phyloP scores from a whole-genome alignment of 2,888 invertebrate genomes.

The Coenonympha glycerion region DNA sequence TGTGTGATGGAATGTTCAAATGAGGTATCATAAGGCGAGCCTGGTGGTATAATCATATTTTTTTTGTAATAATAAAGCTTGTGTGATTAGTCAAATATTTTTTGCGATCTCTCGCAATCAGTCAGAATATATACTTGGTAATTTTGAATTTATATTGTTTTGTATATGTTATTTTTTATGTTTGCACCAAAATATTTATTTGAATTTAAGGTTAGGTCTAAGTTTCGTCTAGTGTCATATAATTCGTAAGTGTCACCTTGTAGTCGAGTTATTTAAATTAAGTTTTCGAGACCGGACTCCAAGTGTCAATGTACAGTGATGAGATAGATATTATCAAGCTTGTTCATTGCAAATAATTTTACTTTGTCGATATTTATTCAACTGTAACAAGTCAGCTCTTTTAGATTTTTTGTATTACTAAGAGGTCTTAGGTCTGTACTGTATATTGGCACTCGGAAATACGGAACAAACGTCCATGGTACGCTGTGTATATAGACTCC shows the following conservation, averaged over 20 bases:
- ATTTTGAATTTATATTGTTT: slow-evolving; percentile 55
- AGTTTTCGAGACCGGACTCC: slow-evolving; percentile 62
- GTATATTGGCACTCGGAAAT: slow-evolving; percentile 47
- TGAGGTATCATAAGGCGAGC: slow-evolving; percentile 27
- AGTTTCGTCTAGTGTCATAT: slow-evolving; percentile 72
- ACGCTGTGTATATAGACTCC: slow-evolving; percentile 74
- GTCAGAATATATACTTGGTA: slow-evolving; percentile 46
- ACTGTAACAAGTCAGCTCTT: slow-evolving; percentile 37
- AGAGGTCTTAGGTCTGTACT: slow-evolving; percentile 29
- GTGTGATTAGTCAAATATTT: slow-evolving; percentile 66
- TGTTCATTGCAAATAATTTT: slow-evolving; percentile 24
- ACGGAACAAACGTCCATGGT: slow-evolving; percentile 74
- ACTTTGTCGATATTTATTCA: not conserved
- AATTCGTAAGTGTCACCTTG: slow-evolving; percentile 69
- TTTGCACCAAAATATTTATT: slow-evolving; percentile 70
- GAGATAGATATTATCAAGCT: slow-evolving; percentile 28
- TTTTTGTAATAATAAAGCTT: slow-evolving; percentile 47
- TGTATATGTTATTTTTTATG: slow-evolving; percentile 45
- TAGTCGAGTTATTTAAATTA: slow-evolving; percentile 66
- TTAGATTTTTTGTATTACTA: slow-evolving; percentile 40
- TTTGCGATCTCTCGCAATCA: slow-evolving; percentile 62
- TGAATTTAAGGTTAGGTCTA: slow-evolving; percentile 63
- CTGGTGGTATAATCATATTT: slow-evolving; percentile 36
- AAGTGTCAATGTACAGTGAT: slow-evolving; percentile 45
- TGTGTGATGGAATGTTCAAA: slow-evolving; percentile 43